Conservation (phyloP, 2,888 invertebrate species). For the Lasioglossum zephyrum region DNA sequence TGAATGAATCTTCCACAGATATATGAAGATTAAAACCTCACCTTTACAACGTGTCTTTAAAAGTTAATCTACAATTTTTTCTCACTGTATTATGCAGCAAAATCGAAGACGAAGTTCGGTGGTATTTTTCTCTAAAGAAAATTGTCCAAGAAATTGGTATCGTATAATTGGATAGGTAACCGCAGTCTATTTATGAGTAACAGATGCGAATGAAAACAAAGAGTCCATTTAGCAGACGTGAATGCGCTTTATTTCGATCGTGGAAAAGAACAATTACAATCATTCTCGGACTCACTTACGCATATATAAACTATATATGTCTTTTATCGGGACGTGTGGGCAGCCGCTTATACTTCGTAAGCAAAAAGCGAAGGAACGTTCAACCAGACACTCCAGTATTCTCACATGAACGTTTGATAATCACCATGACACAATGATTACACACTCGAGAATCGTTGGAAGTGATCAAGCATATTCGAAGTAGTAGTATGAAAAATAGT, state of each 20-base stretch:
- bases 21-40: too few relatives aligned
- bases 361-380: slow-evolving; percentile 60
- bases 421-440: background rate
- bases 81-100: too few relatives aligned
- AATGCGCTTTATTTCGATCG: slow-evolving; percentile 54
- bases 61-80: too few relatives aligned
- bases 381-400: slow-evolving; percentile 38
- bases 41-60: too few relatives aligned
- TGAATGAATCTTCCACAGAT: too few relatives aligned
- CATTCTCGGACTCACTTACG: slow-evolving; percentile 38
- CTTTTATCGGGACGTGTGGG: slow-evolving; percentile 59
- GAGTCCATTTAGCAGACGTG: slow-evolving; percentile 20
- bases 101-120: too few relatives aligned
- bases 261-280: slow-evolving; percentile 57
- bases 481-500: background rate
- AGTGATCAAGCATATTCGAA: background rate
- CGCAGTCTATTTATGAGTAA: background rate
- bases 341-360: slow-evolving; percentile 53
- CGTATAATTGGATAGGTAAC: too few relatives aligned
- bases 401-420: slow-evolving; percentile 32
- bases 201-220: background rate
- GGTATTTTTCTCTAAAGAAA: too few relatives aligned
- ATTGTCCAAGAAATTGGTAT: too few relatives aligned
- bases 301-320: slow-evolving; percentile 66
- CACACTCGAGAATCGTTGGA: background rate